A percentile compares a stretch with the other conserved stretches of the same genome.
Evolutionary conservation across 2,888 invertebrate genomes (phyloP).

Genomic region (Azorinus chamasolen): DNA sequence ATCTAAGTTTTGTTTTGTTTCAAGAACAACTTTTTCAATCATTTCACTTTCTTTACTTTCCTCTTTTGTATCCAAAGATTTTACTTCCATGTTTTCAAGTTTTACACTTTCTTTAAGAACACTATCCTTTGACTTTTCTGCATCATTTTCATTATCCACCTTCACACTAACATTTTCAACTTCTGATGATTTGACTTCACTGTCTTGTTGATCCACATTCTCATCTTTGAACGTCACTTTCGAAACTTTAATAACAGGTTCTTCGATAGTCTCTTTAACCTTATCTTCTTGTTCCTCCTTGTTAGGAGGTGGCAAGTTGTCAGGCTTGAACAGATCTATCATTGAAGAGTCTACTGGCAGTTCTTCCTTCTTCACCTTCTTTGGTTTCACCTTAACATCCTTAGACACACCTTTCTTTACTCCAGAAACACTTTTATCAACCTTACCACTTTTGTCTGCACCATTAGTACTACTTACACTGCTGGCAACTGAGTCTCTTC

Average conservation of each 20-base stretch:
- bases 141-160: slow-evolving; percentile 1
- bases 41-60: not conserved
- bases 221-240: slow-evolving; percentile 10
- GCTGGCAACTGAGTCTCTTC: slow-evolving; percentile 33
- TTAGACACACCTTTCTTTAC: slow-evolving; percentile 22
- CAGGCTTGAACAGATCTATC: slow-evolving; percentile 82
- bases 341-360: slow-evolving; percentile 73
- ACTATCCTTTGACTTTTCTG: slow-evolving; percentile 9
- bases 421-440: slow-evolving; percentile 18
- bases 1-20: not conserved
- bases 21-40: too few species aligned
- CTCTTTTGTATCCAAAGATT: not conserved
- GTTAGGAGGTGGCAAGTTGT: slow-evolving; percentile 50
- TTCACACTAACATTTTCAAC: slow-evolving; percentile 5
- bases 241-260: not conserved
- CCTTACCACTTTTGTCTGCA: slow-evolving; percentile 4
- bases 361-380: slow-evolving; percentile 56
- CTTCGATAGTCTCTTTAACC: slow-evolving; percentile 14
- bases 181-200: not conserved
- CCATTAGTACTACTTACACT: slow-evolving; percentile 16
- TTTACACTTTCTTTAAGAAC: not conserved
- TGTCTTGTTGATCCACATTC: not conserved
- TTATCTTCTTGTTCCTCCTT: slow-evolving; percentile 37
- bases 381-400: slow-evolving; percentile 37
- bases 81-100: not conserved